Evolutionary conservation across 2,797 vertebrate genomes (phyloP), one percentile per base, ranked within the genome.

Genomic region (Cossypha heuglini): DNA sequence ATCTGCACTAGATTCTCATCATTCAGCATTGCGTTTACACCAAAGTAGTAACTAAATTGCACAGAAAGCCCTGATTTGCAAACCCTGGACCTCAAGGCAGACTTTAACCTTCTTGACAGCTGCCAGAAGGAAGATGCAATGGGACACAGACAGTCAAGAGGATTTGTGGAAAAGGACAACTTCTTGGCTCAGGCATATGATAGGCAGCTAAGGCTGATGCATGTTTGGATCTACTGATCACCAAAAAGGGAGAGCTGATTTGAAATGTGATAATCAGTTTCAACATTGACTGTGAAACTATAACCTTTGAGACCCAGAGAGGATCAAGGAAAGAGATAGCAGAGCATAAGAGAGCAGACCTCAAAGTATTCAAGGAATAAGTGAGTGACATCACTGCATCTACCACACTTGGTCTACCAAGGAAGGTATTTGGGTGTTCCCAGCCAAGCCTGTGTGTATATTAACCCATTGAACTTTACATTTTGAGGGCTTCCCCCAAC

Each of bases 61-160:
- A 38, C 40, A 58, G 33, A 76, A 94, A 64, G 6, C 14, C 80
- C 21, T 81, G 52, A 5, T 59, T 86, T 11, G 54, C 21, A 58
- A 45, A 73, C 5, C 6, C 3, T 59, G 57, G 13, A 28, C 26
- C 46, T 48, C 33, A 80, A 61, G 16, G 10, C 22, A 25, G 33
- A 37, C 11, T 75, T 48, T 12, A 48, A 42, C 5, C 2, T 66
- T 40, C 35, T 45, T 77, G 58, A 11, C 21, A 77, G 25, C n/a
- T 86, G 22, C n/a, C 3, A 0, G n/a, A 80, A 61, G 26, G 25
- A 76, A 42, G 10, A 46, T 15, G 10, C 0, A 0, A 15, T 63
- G 20, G 11, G 45, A 67, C 28, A 61, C 10, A 62, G 26, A 35
- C 16, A 48, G 22, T 22, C 33, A 72, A 61, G n/a, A 48, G 9